Evolutionary conservation across 2,888 invertebrate genomes (phyloP), one percentile per base, ranked within the genome.

Genomic region (Lomographa bimaculata): DNA sequence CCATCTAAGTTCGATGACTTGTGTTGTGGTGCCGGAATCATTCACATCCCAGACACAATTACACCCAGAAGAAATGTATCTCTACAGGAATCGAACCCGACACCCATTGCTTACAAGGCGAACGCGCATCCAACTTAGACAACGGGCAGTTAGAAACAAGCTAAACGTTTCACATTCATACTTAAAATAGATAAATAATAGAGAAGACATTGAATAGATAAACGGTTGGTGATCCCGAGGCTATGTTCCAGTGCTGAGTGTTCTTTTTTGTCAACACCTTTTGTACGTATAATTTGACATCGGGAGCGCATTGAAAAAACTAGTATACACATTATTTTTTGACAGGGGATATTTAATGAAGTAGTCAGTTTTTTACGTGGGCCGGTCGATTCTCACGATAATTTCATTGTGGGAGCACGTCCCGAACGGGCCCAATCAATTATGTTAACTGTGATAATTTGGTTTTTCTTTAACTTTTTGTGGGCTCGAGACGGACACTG

Each of bases 321-420:
- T 76, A 79, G 79, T 85, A 80, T 85, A 81, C 78, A 83, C 82
- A 85, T 85, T 85, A 82, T 77, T 71, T 80, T 79, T 84, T 85
- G 87, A 89, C 87, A 86, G 83, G 81, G 81, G 85, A 76, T 86
- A 87, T 82, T 86, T 86, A 86, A 89, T 86, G 86, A 85, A 87
- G 86, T 81, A 74, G 81, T 89, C 62, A 47, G 61, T 72, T 80
- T 82, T 73, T 69, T 73, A 68, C 54, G 61, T 54, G 52, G 61
- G 56, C 55, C 58, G 59, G 54, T 46, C 68, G 64, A 68, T 83
- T 86, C 86, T 77, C 87, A 86, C 86, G 86, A 60, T 68, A 57
- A 56, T 62, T 57, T 70, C 68, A 77, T 81, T 83, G 81, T 82
- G 69, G 73, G 64, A 75, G 81, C 86, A 81, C 82, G 84, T 84